Evolutionary conservation across 2,888 invertebrate genomes (phyloP).

Genomic region (Campoplex capitator): DNA sequence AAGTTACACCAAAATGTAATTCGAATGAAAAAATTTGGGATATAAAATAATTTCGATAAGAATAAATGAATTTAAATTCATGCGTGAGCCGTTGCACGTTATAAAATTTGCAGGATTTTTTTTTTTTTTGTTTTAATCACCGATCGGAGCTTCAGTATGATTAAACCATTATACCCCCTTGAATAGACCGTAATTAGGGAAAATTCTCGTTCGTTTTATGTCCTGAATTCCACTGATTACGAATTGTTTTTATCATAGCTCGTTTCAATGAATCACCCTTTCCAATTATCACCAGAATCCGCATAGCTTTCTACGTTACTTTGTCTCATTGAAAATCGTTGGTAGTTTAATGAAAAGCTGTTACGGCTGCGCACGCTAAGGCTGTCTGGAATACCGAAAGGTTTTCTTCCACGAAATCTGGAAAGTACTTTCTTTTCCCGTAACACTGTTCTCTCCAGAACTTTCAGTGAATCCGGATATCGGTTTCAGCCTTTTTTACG

Average conservation of each 20-base stretch:
- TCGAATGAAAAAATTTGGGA: neutral
- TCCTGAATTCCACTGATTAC: neutral
- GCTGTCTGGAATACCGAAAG: neutral
- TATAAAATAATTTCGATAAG: neutral
- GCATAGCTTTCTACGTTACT: neutral
- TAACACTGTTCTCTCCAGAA: neutral
- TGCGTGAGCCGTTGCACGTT: neutral
- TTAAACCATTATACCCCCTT: neutral
- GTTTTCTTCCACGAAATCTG: neutral
- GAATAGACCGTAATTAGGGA: neutral
- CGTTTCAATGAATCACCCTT: neutral
- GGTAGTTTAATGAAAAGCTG: neutral
- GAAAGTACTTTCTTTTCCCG: neutral
- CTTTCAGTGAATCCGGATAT: neutral
- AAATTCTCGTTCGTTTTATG: neutral
- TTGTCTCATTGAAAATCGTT: slow-evolving; percentile 5
- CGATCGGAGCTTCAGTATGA: neutral
- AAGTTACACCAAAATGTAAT: neutral
- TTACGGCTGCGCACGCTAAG: neutral
- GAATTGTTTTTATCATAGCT: slow-evolving; percentile 3
- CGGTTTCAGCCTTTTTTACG: neutral
- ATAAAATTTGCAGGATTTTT: neutral
- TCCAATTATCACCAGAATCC: slow-evolving; percentile 9
- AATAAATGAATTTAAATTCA: neutral
- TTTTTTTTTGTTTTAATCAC: neutral